phyloP scores from a whole-genome alignment of 2,113 vertebrate genomes.

The Tenebrosternarchus preto region DNA sequence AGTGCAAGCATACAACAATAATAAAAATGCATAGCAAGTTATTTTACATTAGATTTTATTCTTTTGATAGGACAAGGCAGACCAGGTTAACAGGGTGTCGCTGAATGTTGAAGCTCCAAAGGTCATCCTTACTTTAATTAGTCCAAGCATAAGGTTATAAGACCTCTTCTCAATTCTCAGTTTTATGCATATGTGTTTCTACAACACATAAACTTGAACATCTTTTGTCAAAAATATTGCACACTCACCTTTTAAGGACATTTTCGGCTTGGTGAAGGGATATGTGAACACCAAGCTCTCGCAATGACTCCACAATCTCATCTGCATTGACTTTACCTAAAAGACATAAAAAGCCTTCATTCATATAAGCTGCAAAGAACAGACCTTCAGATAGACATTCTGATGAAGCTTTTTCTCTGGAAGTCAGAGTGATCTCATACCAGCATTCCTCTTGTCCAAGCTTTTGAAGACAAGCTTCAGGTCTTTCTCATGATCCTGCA shows the following conservation, averaged over 20 bases:
- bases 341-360: neutral
- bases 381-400: neutral
- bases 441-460: conserved; percentile 87
- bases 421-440: conserved; percentile 63
- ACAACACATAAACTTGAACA: too few relatives aligned
- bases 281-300: conserved; percentile 90
- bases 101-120: neutral
- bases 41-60: neutral
- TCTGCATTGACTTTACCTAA: conserved; percentile 83
- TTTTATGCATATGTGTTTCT: neutral
- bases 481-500: conserved; percentile 95
- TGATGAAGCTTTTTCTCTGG: neutral
- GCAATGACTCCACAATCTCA: conserved; percentile 90
- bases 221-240: neutral
- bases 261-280: conserved; percentile 89
- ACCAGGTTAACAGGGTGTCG: neutral
- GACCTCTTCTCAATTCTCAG: neutral
- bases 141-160: neutral
- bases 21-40: too few relatives aligned
- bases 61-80: neutral
- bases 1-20: too few relatives aligned
- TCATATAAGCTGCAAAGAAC: neutral
- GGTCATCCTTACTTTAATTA: conserved; percentile 3
- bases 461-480: conserved; percentile 92
- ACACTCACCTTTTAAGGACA: conserved; percentile 85